Evolutionary conservation across 2,113 vertebrate species (phyloP).

Genomic region (Rutilus rutilus): DNA sequence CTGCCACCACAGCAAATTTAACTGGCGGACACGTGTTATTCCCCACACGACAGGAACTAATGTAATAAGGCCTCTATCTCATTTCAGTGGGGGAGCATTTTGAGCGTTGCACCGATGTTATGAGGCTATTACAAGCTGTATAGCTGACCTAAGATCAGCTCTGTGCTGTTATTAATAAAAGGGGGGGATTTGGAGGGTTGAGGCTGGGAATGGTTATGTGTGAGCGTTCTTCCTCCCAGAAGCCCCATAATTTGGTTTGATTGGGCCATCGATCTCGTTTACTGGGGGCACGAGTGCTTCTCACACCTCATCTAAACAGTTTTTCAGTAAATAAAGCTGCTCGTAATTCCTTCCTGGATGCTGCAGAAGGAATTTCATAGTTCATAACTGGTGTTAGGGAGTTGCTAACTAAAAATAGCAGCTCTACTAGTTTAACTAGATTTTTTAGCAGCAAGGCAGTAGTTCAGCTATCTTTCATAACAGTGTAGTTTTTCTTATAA

Average conservation of each 20-base stretch:
- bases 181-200: neutral
- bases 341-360: conserved; percentile 16
- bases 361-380: conserved; percentile 26
- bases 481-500: neutral
- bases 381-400: conserved; percentile 3
- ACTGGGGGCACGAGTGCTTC: conserved; percentile 15
- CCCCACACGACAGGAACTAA: conserved; percentile 41
- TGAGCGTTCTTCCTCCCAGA: conserved; percentile 37
- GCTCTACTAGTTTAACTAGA: neutral
- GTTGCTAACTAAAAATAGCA: conserved; percentile 24
- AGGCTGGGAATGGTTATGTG: conserved; percentile 13
- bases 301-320: conserved; percentile 32
- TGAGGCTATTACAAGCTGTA: conserved; percentile 32
- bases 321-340: conserved; percentile 32
- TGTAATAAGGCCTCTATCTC: conserved; percentile 45
- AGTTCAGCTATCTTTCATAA: neutral
- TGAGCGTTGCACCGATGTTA: conserved; percentile 29
- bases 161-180: conserved; percentile 42
- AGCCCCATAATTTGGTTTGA: conserved; percentile 42
- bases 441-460: neutral
- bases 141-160: conserved; percentile 40
- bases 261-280: conserved; percentile 51
- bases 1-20: conserved; percentile 38
- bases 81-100: conserved; percentile 37
- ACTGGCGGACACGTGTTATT: neutral